These are phyloP conservation scores for Trinorchestia longiramus DNA, from an alignment of 1,140 invertebrate species.

Conservation along the genomic window DNA sequence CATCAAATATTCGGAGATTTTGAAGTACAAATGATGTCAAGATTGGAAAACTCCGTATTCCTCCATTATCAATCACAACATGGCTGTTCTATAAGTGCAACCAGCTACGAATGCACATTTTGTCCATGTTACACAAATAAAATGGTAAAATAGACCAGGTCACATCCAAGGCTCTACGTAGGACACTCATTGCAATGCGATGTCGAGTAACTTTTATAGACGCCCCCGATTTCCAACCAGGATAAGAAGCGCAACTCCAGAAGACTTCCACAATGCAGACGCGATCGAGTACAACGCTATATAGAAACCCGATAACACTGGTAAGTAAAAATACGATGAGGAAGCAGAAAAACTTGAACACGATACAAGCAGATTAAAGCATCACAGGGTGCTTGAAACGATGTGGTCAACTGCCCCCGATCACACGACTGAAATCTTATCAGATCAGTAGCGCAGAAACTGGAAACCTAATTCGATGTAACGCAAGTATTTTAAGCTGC, in stretches of 20 bases:
- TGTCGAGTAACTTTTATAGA: background rate
- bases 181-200: background rate
- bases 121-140: background rate
- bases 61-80: no score
- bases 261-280: background rate
- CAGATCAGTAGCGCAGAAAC: background rate
- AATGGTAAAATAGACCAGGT: background rate
- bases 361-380: background rate
- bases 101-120: background rate
- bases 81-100: background rate
- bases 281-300: background rate
- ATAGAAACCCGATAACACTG: background rate
- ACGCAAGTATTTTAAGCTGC: background rate
- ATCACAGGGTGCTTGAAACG: background rate
- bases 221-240: background rate
- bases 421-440: background rate
- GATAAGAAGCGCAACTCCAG: background rate
- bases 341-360: background rate
- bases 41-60: background rate
- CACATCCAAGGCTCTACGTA: background rate
- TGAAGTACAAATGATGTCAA: background rate
- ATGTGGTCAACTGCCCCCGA: background rate
- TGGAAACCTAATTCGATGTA: background rate
- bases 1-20: background rate
- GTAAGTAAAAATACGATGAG: background rate